Base-by-base conservation (phyloP, 2,888 invertebrate genomes). In the Eucera pruinosa region DNA sequence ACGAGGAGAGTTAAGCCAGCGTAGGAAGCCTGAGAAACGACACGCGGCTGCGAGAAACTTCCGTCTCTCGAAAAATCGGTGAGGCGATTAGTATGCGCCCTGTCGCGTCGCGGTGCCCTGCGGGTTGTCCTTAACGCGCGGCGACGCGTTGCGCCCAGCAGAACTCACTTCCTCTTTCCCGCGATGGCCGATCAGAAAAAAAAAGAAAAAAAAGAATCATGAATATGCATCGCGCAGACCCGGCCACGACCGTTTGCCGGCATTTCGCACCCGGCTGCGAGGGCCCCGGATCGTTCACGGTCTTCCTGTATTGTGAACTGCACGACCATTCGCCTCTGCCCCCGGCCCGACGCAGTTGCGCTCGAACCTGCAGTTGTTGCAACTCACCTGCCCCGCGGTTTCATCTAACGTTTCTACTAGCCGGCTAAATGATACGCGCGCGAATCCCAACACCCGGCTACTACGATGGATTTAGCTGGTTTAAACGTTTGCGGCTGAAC, bases 141-240 rank as follows among this genome's bases (percentile, higher is more conserved):
- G 62, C 76, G 68, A 79, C 78, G 81, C 82, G 84, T 78, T 73
- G 87, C 86, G 88, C 88, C 86, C 88, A 85, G 87, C 88, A 87
- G 88, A 86, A 90, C 88, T 87, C 87, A 87, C 89, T 91, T 90
- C 89, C 89, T 89, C 87, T 90, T 89, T 89, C 90, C 88, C 88
- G 89, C 88, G 89, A 91, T 90, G 89, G 88, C 87, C 88, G 90
- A 91, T 90, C 90, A 89, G 89, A 87, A 84, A 70, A 73, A 60
- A 54, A 52, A 33, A 20, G 18, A 41, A 25, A 57, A 41, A 57
- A 47, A 36, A 58, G 72, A 86, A 84, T 90, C 89, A 91, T 91
- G 90, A 91, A 91, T 91, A 91, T 91, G 88, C 90, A 91, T 91
- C 67, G 68, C 60, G 74, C 71, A 72, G 78, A 60, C 76, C 82